Percentiles rank a stretch among this genome's conserved stretches.
phyloP scores from a whole-genome alignment of 2,113 vertebrate genomes.

The Murina feae region DNA sequence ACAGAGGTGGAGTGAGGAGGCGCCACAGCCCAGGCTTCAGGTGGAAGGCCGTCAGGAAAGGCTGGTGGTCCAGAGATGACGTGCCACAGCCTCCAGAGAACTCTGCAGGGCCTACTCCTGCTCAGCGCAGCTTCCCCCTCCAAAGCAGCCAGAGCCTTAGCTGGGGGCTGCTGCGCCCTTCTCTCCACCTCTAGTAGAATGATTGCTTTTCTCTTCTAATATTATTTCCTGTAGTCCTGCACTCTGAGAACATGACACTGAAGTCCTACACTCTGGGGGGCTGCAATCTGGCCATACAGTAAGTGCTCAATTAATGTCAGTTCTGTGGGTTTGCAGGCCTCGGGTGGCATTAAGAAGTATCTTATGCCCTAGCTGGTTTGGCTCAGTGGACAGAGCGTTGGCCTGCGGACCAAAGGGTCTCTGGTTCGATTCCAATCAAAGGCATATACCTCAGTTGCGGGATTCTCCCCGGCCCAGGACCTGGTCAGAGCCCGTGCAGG shows the following conservation, averaged over 20 bases:
- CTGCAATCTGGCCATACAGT: background rate
- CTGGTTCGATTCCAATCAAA: no score
- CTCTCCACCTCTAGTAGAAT: background rate
- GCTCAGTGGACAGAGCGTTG: no score
- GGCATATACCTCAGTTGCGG: no score
- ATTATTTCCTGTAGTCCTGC: background rate
- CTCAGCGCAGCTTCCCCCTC: accelerated
- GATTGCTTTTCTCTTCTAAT: background rate
- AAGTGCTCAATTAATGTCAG: background rate
- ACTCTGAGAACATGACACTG: background rate
- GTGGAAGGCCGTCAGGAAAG: background rate
- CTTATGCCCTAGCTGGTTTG: no score
- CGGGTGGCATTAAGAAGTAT: background rate
- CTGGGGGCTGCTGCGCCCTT: background rate
- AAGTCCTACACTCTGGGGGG: background rate
- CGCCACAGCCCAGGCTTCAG: background rate
- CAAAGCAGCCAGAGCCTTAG: background rate
- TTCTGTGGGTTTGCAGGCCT: background rate
- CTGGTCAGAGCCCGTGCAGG: no score
- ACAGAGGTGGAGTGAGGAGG: background rate
- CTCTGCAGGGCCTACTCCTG: background rate
- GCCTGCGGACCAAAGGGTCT: no score
- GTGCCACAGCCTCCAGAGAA: background rate
- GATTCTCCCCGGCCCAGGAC: no score
- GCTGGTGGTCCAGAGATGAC: background rate